phyloP scores from a whole-genome alignment of 2,113 vertebrate species.

The Cervus canadensis region DNA sequence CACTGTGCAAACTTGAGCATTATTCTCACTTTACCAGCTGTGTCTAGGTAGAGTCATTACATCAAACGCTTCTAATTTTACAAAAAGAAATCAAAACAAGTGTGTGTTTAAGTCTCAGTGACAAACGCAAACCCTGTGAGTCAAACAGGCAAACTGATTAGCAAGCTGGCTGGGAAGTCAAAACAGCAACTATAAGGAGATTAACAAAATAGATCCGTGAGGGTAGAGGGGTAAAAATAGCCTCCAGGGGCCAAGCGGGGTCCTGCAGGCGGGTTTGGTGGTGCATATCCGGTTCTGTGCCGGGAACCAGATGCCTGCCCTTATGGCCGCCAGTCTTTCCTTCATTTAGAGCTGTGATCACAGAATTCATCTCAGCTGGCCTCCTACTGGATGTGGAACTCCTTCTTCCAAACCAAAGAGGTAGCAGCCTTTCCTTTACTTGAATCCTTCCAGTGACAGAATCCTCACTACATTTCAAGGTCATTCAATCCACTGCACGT shows the following conservation, averaged over 20 bases:
- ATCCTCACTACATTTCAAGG: background rate
- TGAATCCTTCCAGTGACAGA: background rate
- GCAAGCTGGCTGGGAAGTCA: slow-evolving; percentile 67
- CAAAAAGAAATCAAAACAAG: slow-evolving; percentile 68
- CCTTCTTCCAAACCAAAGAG: background rate
- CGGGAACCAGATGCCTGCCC: slow-evolving; percentile 8
- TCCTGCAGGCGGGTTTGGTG: background rate
- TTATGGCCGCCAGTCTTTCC: background rate
- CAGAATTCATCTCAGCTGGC: background rate
- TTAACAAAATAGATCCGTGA: slow-evolving; percentile 19
- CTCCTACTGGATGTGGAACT: background rate
- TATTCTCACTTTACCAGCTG: slow-evolving; percentile 68
- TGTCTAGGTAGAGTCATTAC: slow-evolving; percentile 65
- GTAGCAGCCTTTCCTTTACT: background rate
- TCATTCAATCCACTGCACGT: background rate
- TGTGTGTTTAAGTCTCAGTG: slow-evolving; percentile 63
- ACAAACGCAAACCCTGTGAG: slow-evolving; percentile 62
- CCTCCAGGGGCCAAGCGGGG: slow-evolving; percentile 44
- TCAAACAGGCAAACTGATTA: slow-evolving; percentile 64
- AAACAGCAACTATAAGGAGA: slow-evolving; percentile 56
- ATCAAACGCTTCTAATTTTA: slow-evolving; percentile 67
- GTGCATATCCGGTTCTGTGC: background rate
- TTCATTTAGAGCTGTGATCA: background rate
- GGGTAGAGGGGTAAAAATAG: slow-evolving; percentile 54
- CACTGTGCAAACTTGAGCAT: slow-evolving; percentile 53